A percentile compares a stretch with the other conserved stretches of the same genome.
These are phyloP conservation scores for Platysternon megacephalum DNA, from an alignment of 2,113 vertebrate species.

Conservation along the genomic window DNA sequence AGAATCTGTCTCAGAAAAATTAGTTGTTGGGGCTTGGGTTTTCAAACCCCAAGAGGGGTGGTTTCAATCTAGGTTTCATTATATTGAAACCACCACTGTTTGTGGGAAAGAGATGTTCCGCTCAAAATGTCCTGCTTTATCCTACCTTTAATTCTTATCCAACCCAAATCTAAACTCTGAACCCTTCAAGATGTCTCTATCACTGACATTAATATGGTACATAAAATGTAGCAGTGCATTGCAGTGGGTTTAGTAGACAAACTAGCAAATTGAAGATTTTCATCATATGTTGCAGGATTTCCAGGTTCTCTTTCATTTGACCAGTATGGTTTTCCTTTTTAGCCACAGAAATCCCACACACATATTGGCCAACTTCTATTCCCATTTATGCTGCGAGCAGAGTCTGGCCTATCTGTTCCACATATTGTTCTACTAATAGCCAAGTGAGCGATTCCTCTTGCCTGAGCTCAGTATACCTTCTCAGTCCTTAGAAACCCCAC, in stretches of 20 bases:
- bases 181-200: background rate
- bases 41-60: conserved; percentile 17
- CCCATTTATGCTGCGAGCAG: conserved; percentile 50
- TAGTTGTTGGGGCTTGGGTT: conserved; percentile 51
- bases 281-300: conserved; percentile 21
- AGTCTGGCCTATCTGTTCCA: background rate
- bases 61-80: conserved; percentile 54
- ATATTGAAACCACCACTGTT: conserved; percentile 22
- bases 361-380: conserved; percentile 38
- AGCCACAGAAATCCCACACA: conserved; percentile 57
- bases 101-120: conserved; percentile 21
- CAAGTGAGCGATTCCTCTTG: conserved; percentile 36
- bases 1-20: conserved; percentile 36
- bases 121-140: background rate
- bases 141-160: conserved; percentile 34
- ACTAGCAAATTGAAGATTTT: conserved; percentile 22
- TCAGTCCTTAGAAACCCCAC: background rate
- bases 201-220: background rate
- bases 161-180: conserved; percentile 17
- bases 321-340: conserved; percentile 44
- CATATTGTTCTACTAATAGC: background rate
- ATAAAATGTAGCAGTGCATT: background rate
- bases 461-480: background rate
- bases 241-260: background rate
- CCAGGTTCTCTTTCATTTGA: conserved; percentile 18